These are phyloP conservation scores for Catharus fuscescens DNA, from an alignment of 2,113 vertebrate genomes.

Conservation along the genomic window DNA sequence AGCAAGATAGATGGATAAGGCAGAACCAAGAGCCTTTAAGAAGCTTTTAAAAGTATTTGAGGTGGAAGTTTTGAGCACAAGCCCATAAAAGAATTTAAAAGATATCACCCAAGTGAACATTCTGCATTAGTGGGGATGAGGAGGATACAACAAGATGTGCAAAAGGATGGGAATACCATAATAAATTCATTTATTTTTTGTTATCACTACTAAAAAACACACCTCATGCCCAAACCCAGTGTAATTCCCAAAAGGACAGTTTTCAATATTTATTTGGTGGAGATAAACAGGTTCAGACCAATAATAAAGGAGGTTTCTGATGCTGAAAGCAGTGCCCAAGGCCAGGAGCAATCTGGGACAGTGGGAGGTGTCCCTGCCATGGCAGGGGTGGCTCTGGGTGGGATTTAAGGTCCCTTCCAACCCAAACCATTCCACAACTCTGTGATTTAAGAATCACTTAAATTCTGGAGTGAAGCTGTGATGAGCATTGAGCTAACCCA, in stretches of 20 bases:
- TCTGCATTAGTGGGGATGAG: neutral
- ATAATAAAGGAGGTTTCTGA: neutral
- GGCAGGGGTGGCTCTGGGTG: neutral
- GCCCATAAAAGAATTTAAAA: conserved; percentile 17
- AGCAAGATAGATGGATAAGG: conserved; percentile 31
- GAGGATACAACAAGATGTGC: neutral
- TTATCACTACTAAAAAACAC: neutral
- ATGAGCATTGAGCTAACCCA: neutral
- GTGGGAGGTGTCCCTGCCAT: neutral
- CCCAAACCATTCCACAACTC: neutral
- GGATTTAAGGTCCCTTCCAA: neutral
- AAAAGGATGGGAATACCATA: neutral
- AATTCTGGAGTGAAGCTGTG: neutral
- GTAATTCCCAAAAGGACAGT: neutral
- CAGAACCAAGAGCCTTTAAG: conserved; percentile 34
- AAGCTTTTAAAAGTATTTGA: conserved; percentile 42
- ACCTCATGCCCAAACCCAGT: neutral
- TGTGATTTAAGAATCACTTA: neutral
- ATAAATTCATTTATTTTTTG: neutral
- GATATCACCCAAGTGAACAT: neutral
- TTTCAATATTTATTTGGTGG: neutral
- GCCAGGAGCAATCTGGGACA: neutral
- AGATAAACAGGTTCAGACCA: neutral
- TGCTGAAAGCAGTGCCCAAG: neutral
- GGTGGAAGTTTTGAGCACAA: conserved; percentile 10